phyloP scores from a whole-genome alignment of 2,888 invertebrate species.

The Cheilosia variabilis region DNA sequence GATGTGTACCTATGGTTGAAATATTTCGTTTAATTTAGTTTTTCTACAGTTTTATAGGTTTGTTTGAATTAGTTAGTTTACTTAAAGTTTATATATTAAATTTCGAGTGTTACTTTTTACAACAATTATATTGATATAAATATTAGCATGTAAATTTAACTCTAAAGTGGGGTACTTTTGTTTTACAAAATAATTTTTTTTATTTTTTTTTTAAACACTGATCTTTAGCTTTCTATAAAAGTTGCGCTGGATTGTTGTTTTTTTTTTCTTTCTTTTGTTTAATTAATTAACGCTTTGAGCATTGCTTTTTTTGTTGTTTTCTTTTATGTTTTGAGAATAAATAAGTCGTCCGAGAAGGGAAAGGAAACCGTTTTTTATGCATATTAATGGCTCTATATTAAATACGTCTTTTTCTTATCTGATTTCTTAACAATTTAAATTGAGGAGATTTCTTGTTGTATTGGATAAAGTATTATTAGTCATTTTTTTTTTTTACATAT shows the following conservation, averaged over 20 bases:
- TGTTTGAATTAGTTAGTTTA: slow-evolving; percentile 35
- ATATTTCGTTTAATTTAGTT: slow-evolving; percentile 10
- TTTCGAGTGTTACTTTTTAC: slow-evolving; percentile 49
- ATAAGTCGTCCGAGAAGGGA: slow-evolving; percentile 54
- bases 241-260: slow-evolving; percentile 21
- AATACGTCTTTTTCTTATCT: slow-evolving; percentile 21
- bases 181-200: slow-evolving; percentile 56
- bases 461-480: slow-evolving; percentile 8
- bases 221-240: slow-evolving; percentile 36
- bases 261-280: slow-evolving; percentile 1
- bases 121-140: slow-evolving; percentile 69
- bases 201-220: slow-evolving; percentile 16
- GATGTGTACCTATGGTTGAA: slow-evolving; percentile 47
- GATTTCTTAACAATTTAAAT: slow-evolving; percentile 19
- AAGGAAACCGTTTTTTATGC: slow-evolving; percentile 70
- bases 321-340: slow-evolving; percentile 31
- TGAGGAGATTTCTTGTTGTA: slow-evolving; percentile 26
- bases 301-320: slow-evolving; percentile 11
- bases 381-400: slow-evolving; percentile 50
- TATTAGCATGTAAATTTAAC: slow-evolving; percentile 39
- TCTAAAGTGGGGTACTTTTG: slow-evolving; percentile 32
- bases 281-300: slow-evolving; percentile 53
- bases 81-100: slow-evolving; percentile 24
- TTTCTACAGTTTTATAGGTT: slow-evolving; percentile 12
- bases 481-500: slow-evolving; percentile 34